A percentile compares a stretch with the other conserved stretches of the same genome.
These are phyloP conservation scores for Trichacis sp. DNA, from an alignment of 2,888 invertebrate genomes.

Conservation along the genomic window DNA sequence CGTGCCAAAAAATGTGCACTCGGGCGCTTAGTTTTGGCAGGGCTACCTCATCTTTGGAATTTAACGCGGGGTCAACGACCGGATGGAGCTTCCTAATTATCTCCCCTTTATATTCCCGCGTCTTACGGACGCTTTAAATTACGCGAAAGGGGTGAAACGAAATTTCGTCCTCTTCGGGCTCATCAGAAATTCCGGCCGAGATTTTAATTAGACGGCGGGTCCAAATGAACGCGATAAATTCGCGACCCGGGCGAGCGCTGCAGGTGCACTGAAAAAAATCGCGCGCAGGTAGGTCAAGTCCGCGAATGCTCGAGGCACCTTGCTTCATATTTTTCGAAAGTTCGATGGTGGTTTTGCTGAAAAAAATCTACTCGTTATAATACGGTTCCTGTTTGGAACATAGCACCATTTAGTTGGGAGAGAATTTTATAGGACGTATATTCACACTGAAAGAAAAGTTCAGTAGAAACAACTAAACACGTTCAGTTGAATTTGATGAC, in stretches of 20 bases:
- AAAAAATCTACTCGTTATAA: no score
- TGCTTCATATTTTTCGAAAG: no score
- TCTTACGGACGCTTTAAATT: not conserved
- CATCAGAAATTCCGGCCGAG: slow-evolving; percentile 1
- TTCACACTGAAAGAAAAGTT: no score
- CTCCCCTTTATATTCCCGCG: slow-evolving; percentile 6
- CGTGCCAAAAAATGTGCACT: slow-evolving; percentile 7
- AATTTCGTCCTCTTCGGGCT: not conserved
- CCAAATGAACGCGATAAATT: slow-evolving; percentile 2
- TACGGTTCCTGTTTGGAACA: not conserved
- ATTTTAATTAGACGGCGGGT: not conserved
- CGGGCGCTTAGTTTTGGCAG: slow-evolving; percentile 18
- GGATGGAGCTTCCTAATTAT: slow-evolving; percentile 34
- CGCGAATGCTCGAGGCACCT: no score
- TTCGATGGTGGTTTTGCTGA: no score
- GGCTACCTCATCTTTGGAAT: not conserved
- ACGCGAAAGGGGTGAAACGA: not conserved
- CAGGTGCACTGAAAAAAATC: not conserved
- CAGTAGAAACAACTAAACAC: no score
- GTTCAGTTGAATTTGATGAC: no score
- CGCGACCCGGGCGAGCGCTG: not conserved
- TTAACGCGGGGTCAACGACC: slow-evolving; percentile 11
- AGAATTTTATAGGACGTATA: no score
- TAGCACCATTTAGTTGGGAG: no score
- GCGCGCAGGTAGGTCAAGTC: not conserved